Percentiles rank a stretch among this genome's conserved stretches.
Evolutionary conservation across 2,888 invertebrate species (phyloP).

Genomic region (Folsomia manolachei): DNA sequence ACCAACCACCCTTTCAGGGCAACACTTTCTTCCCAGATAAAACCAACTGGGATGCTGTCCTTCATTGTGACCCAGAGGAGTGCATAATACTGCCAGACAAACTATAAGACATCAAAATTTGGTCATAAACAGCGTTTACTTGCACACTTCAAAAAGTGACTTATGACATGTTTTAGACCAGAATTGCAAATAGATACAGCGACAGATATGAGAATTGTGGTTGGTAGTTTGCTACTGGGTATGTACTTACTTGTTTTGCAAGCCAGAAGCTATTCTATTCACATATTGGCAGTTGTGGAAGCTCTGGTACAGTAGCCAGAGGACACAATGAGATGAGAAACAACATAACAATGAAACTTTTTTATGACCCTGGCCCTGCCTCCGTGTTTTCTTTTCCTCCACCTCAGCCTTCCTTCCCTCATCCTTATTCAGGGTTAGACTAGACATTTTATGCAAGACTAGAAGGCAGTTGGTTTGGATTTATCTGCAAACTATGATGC

Average conservation of each 20-base stretch:
- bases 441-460: neutral
- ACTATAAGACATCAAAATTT: neutral
- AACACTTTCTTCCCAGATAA: neutral
- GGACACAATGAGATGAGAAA: neutral
- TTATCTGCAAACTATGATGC: neutral
- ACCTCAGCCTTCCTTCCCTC: neutral
- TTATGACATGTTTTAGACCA: slow-evolving; percentile 1
- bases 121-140: neutral
- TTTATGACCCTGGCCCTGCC: neutral
- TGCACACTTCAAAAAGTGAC: neutral
- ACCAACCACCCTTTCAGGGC: neutral
- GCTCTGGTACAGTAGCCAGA: neutral
- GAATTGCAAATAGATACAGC: slow-evolving; percentile 1
- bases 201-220: neutral
- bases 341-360: slow-evolving; percentile 1
- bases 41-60: too few relatives aligned
- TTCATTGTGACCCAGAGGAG: neutral
- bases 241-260: neutral
- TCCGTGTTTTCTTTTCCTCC: neutral
- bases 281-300: neutral
- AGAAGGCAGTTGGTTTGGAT: neutral
- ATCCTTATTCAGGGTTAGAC: neutral
- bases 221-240: neutral
- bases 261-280: too few relatives aligned
- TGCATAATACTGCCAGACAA: too few relatives aligned